Base-by-base conservation (phyloP, 2,797 vertebrate genomes). In the Chiloscyllium punctatum region DNA sequence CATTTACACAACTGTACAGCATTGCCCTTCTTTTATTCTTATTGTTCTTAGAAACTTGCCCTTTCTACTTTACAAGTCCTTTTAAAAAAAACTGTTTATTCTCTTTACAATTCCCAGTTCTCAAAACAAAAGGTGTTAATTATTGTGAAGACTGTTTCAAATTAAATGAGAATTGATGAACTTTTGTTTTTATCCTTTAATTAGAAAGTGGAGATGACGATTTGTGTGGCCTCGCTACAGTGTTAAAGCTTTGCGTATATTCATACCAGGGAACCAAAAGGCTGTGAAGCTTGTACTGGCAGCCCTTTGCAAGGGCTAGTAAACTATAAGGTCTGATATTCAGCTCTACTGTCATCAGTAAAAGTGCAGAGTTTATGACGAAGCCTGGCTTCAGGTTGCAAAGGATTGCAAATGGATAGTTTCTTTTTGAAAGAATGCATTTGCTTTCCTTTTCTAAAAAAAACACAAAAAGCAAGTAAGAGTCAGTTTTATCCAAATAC, bases 1-100 rank as follows among this genome's bases (percentile, higher is more conserved):
- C 97, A 98, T 98, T 97, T 98, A 98, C 97, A 98, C 97, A 97
- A 98, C 98, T 98, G 97, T 98, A 98, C 98, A 98, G 97, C 97
- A 97, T 97, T 97, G 96, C 97, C 97, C 96, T 96, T 97, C 62
- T 92, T 92, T 92, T 92, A 96, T 95, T 97, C 96, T 96, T 62
- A 62, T 90, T 92, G 90, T 96, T 97, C 97, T 97, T 98, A 97
- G 95, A 98, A 97, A 96, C 96, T 96, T n/a, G 27, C 96, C 96
- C 96, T 96, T 97, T 96, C 97, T 97, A 97, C 96, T 97, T 97
- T 97, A 97, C 97, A 97, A 96, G 62, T 84, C 96, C 96, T 97
- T 97, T 95, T 96, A 95, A 96, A 33, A 51, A 68, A 92, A 92
- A 72, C 27, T 53, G 71, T 48, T 96, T 96, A 95, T 95, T 95